phyloP scores from a whole-genome alignment of 2,797 vertebrate genomes.

The Peromyscus eremicus region DNA sequence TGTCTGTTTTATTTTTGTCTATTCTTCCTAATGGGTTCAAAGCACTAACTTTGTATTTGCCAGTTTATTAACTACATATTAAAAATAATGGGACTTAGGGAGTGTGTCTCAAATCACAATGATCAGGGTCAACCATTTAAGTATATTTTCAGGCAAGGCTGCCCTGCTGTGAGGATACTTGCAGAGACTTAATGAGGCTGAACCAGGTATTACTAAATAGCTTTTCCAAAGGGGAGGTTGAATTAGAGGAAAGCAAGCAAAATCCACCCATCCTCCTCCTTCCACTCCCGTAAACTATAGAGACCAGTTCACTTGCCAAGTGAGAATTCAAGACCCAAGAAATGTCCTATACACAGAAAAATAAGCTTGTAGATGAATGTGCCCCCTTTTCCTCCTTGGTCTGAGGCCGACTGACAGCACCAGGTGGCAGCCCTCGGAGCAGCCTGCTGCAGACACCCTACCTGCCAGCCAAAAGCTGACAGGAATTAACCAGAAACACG shows the following conservation, averaged over 20 bases:
- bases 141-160: constrained; percentile 29
- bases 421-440: constrained; percentile 77
- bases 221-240: constrained; percentile 65
- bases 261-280: neutral
- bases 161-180: neutral
- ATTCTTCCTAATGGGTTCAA: constrained; percentile 59
- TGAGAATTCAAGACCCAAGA: constrained; percentile 75
- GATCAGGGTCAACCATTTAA: neutral
- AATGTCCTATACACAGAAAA: constrained; percentile 77
- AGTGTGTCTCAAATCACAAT: neutral
- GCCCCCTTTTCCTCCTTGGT: constrained; percentile 69
- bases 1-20: constrained; percentile 72
- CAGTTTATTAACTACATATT: constrained; percentile 34
- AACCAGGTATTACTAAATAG: constrained; percentile 73
- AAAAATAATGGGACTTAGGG: constrained; percentile 23
- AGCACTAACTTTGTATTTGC: constrained; percentile 50
- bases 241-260: constrained; percentile 72
- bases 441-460: constrained; percentile 76
- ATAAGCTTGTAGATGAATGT: constrained; percentile 80
- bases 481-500: constrained; percentile 77
- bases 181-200: constrained; percentile 49
- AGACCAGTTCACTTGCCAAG: constrained; percentile 77
- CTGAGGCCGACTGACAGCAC: constrained; percentile 76
- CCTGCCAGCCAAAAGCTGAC: constrained; percentile 78
- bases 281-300: neutral